A percentile compares a stretch with the other conserved stretches of the same genome.
Evolutionary conservation across 2,888 invertebrate genomes (phyloP).

Genomic region (Tenodera sinensis): DNA sequence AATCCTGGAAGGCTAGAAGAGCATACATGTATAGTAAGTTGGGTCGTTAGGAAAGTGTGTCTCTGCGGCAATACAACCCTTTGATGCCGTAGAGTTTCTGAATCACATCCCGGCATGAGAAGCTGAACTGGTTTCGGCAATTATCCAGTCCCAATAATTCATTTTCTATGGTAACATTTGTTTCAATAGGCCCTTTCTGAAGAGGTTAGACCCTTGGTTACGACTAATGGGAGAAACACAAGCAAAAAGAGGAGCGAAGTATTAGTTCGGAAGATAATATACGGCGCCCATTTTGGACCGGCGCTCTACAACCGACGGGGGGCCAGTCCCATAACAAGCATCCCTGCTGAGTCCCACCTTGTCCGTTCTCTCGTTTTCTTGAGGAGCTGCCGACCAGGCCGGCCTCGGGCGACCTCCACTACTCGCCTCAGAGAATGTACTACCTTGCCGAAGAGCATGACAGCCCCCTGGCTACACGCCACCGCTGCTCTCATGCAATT

Average conservation of each 20-base stretch:
- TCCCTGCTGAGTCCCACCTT: slow-evolving; percentile 9
- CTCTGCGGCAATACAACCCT: not conserved
- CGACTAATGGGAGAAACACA: not conserved
- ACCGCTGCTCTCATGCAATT: not conserved
- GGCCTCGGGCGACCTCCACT: too few relatives aligned
- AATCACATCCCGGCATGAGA: not conserved
- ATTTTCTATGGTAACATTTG: not conserved
- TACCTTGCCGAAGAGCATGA: not conserved
- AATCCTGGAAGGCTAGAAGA: too few relatives aligned
- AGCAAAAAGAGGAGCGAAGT: not conserved
- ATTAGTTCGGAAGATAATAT: not conserved
- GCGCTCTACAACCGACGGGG: slow-evolving; percentile 10
- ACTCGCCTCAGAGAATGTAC: not conserved
- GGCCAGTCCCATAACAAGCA: slow-evolving; percentile 21
- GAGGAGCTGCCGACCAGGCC: not conserved
- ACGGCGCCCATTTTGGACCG: not conserved
- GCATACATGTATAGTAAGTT: too few relatives aligned
- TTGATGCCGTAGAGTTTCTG: not conserved
- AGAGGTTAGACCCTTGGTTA: not conserved
- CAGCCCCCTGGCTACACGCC: not conserved
- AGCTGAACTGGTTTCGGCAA: not conserved
- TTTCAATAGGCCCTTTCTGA: not conserved
- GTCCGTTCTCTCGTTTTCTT: not conserved
- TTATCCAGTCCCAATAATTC: not conserved
- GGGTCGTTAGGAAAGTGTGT: too few relatives aligned